phyloP scores from a whole-genome alignment of 2,888 invertebrate genomes.

The Diplazon laetatorius region DNA sequence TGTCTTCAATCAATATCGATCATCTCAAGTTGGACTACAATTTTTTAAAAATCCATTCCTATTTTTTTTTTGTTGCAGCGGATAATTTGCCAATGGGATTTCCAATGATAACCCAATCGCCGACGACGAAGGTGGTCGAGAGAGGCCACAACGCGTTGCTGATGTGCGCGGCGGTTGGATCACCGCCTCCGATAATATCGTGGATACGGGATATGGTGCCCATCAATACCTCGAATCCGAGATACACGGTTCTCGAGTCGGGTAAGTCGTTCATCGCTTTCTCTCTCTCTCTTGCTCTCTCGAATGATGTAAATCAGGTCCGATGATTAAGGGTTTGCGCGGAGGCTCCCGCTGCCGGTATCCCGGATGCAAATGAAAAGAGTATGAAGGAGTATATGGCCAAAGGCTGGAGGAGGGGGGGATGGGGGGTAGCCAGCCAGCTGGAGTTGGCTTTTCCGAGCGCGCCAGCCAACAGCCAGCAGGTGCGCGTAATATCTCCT shows the following conservation, averaged over 20 bases:
- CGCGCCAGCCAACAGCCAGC: constrained; percentile 62
- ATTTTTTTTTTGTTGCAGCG: constrained; percentile 85
- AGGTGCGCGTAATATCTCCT: constrained; percentile 76
- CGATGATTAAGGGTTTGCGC: constrained; percentile 6
- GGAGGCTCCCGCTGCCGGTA: not conserved
- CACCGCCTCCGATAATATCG: constrained; percentile 91
- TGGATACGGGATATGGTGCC: constrained; percentile 98
- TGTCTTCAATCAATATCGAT: too few relatives aligned
- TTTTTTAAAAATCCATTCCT: not conserved
- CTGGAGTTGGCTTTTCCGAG: constrained; percentile 42
- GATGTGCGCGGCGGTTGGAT: constrained; percentile 94
- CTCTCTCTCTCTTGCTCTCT: not conserved
- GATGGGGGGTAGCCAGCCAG: too few relatives aligned
- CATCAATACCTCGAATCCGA: constrained; percentile 91
- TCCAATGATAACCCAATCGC: constrained; percentile 93
- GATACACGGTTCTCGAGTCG: constrained; percentile 93
- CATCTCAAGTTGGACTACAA: too few relatives aligned
- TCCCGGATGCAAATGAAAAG: constrained; percentile 35
- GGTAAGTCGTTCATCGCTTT: constrained; percentile 84
- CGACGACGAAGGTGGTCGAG: constrained; percentile 97
- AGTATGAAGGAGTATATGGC: constrained; percentile 42
- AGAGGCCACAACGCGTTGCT: constrained; percentile 96
- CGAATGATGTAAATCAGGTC: not conserved
- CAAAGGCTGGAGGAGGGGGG: constrained; percentile 13
- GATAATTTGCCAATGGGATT: constrained; percentile 96